Evolutionary conservation across 2,888 invertebrate species (phyloP).

Genomic region (Yponomeuta malinellus): DNA sequence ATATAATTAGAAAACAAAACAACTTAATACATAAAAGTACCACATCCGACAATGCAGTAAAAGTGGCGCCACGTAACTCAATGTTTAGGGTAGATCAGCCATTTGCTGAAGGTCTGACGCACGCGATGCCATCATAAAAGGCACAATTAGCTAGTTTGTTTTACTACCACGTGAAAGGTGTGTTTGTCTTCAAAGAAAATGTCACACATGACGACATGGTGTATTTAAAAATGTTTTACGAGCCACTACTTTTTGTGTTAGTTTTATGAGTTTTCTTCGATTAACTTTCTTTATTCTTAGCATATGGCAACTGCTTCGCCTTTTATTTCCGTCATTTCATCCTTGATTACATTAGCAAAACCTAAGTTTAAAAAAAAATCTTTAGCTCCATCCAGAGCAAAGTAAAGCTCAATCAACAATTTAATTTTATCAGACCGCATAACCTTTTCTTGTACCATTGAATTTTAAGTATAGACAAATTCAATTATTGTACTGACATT

Average conservation of each 20-base stretch:
- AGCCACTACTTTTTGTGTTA: background rate
- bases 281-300: background rate
- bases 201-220: conserved; percentile 34
- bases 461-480: no score
- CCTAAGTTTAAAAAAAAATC: no score
- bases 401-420: no score
- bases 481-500: no score
- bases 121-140: conserved; percentile 68
- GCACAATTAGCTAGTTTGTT: conserved; percentile 66
- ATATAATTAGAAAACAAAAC: no score
- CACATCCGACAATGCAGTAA: background rate
- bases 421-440: no score
- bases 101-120: conserved; percentile 56
- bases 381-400: no score
- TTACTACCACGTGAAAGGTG: conserved; percentile 47
- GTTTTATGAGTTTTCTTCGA: background rate
- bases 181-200: conserved; percentile 59
- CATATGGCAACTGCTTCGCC: background rate
- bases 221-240: background rate
- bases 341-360: no score
- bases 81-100: conserved; percentile 28
- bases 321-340: no score
- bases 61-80: background rate
- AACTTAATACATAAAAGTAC: background rate
- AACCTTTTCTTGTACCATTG: no score